Evolutionary conservation across 2,797 vertebrate species (phyloP), one percentile per base, ranked within the genome.

Genomic region (Mormyrus hasselquistii): DNA sequence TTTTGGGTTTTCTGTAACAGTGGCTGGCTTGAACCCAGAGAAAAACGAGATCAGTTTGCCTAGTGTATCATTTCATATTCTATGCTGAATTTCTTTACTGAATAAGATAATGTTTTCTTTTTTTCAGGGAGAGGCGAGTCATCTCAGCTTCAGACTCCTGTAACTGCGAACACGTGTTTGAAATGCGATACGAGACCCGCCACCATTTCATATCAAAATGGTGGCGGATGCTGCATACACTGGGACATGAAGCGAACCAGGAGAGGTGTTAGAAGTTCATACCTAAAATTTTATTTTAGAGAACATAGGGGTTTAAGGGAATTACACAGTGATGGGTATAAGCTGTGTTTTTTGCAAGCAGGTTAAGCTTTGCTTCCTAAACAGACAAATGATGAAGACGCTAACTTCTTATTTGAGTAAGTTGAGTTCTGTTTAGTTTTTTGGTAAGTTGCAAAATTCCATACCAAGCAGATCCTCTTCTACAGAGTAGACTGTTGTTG

Each of bases 151-250:
- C 47, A 88, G 62, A 88, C 73, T 83, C 47, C 10, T 9, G 16
- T 88, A 88, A 88, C 88, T 82, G 29, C 29, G 16, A 88, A 52
- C 88, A 83, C n/a, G 57, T 88, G 88, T 83, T 55, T 88, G 65
- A 82, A 55, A 82, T 55, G 25, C 12, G 73, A 82, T 25, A 49
- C 29, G 19, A 14, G 25, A 25, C 7, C 10, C 12, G 7, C 53
- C 14, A 44, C 44, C 59, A 65, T 65, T 65, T 65, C n/a, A 62
- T 57, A 88, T 73, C 4, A 25, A 50, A 29, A 84, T 83, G 79
- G 76, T n/a, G 6, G 41, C 4, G 12, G 6, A 9, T 5, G 69
- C 19, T 6, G 10, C 10, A 25, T 10, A 12, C 38, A 38, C 41
- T 47, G 14, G 34, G 55, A 62, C 38, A 29, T 49, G 19, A 65